Evolutionary conservation across 2,797 vertebrate genomes (phyloP).

Genomic region (Mormyrops boulengeri): DNA sequence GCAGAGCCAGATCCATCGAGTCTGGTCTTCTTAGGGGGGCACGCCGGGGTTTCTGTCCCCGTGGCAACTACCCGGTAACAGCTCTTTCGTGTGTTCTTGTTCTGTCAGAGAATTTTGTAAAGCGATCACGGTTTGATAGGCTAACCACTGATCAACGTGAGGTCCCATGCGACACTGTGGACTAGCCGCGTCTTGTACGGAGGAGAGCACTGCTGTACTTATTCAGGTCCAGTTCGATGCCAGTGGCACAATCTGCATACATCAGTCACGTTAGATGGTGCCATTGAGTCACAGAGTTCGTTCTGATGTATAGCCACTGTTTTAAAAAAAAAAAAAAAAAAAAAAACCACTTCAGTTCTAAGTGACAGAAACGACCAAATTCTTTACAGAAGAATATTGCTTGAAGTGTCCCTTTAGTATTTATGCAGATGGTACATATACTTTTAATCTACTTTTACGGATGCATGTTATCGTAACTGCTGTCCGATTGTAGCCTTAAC

Average conservation of each 20-base stretch:
- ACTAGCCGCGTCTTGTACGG: not conserved
- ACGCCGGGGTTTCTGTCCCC: not conserved
- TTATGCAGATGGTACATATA: not conserved
- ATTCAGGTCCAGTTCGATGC: not conserved
- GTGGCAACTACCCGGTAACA: not conserved
- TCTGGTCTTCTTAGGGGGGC: not conserved
- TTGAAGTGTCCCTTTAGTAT: not conserved
- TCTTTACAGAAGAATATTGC: not conserved
- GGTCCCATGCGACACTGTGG: not conserved
- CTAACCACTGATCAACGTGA: not conserved
- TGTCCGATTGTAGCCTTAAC: not conserved
- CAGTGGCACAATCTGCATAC: not conserved
- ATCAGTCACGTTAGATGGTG: not conserved
- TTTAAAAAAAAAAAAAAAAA: not conserved
- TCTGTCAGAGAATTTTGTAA: not conserved
- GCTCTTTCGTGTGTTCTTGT: not conserved
- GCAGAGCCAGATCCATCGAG: not conserved
- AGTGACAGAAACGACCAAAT: not conserved
- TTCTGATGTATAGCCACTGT: not conserved
- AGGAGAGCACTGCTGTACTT: not conserved
- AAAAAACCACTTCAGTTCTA: not conserved
- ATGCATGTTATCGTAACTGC: not conserved
- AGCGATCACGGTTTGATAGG: not conserved
- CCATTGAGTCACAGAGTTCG: not conserved
- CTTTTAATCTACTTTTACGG: not conserved